Conservation (phyloP, 2,113 vertebrate genomes). For the Solea senegalensis region DNA sequence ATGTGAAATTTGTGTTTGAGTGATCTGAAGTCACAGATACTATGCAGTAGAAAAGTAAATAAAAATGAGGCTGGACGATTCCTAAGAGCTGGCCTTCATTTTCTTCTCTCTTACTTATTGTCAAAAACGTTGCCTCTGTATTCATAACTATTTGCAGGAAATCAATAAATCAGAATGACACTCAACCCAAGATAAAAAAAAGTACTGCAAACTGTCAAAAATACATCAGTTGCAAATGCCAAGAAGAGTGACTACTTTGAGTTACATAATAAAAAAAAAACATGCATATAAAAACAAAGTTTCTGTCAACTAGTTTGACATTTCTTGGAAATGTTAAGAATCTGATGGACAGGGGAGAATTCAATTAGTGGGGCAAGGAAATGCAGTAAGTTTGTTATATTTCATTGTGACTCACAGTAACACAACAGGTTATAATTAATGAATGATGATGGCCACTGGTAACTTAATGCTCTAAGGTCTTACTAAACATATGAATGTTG, state of each 20-base stretch:
- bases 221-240: background rate
- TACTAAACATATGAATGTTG: constrained; percentile 33
- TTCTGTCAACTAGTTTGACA: constrained; percentile 18
- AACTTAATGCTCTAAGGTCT: constrained; percentile 9
- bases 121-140: constrained; percentile 13
- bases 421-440: constrained; percentile 14
- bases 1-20: background rate
- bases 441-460: constrained; percentile 32
- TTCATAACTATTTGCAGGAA: constrained; percentile 3
- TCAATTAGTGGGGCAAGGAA: constrained; percentile 1
- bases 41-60: background rate
- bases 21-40: background rate
- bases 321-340: background rate
- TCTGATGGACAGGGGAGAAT: constrained; percentile 8
- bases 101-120: background rate
- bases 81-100: background rate
- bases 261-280: constrained; percentile 1
- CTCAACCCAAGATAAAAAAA: background rate
- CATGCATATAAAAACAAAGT: constrained; percentile 16
- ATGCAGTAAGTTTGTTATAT: background rate
- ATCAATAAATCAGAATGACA: constrained; percentile 12
- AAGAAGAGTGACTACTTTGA: constrained; percentile 2
- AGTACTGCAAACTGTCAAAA: background rate
- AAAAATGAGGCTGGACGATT: background rate
- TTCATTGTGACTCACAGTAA: constrained; percentile 33